Conservation (phyloP, 2,888 invertebrate genomes). For the Xestia sexstrigata region DNA sequence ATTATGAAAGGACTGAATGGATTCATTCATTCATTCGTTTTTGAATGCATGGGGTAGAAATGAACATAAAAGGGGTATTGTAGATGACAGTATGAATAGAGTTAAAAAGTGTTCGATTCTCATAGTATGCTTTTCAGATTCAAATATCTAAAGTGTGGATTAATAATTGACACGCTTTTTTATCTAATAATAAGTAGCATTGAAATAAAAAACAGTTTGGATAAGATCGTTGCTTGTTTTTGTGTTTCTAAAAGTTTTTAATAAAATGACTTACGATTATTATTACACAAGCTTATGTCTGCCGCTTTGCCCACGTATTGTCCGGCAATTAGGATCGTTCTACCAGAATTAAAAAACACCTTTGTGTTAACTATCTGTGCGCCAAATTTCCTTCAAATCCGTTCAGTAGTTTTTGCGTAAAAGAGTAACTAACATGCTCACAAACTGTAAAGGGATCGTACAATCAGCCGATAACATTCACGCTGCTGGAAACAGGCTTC, state of each 20-base stretch:
- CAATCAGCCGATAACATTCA: no score
- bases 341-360: no score
- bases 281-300: background rate
- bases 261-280: background rate
- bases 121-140: background rate
- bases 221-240: background rate
- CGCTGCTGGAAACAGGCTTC: no score
- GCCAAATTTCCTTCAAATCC: no score
- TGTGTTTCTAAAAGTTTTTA: background rate
- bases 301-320: no score
- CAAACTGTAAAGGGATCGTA: no score
- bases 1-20: slow-evolving; percentile 27
- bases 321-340: no score
- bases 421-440: no score
- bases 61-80: slow-evolving; percentile 19
- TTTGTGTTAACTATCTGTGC: no score
- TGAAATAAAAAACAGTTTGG: background rate
- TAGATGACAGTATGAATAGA: background rate
- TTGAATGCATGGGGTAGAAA: slow-evolving; percentile 7
- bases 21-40: slow-evolving; percentile 12
- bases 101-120: slow-evolving; percentile 12
- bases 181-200: no score
- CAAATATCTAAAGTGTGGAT: background rate
- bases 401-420: no score
- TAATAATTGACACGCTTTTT: background rate